phyloP scores from a whole-genome alignment of 2,797 vertebrate species.

The Phoxinus dragarum region DNA sequence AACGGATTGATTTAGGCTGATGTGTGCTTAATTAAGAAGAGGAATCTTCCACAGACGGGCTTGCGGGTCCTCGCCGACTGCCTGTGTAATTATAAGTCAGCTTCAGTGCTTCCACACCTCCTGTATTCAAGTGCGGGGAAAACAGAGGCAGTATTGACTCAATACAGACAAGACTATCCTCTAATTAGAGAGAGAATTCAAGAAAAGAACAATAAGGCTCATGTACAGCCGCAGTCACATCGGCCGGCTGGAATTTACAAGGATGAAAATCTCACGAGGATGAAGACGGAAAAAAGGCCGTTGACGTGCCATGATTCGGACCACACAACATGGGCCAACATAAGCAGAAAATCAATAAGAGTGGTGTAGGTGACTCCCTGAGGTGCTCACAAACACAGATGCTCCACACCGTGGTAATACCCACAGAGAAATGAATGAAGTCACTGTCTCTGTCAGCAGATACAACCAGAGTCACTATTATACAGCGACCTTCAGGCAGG shows the following conservation, averaged over 20 bases:
- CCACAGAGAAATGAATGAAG: constrained; percentile 22
- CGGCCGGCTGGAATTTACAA: constrained; percentile 53
- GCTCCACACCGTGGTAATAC: constrained; percentile 58
- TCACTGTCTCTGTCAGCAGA: neutral
- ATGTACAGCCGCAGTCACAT: neutral
- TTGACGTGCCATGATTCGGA: constrained; percentile 68
- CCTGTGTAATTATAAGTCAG: constrained; percentile 47
- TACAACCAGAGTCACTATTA: neutral
- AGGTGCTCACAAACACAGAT: constrained; percentile 42
- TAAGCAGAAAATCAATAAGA: constrained; percentile 75
- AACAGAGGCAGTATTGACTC: constrained; percentile 52
- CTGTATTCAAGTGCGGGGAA: constrained; percentile 30
- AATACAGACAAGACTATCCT: constrained; percentile 42
- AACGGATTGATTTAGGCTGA: constrained; percentile 69
- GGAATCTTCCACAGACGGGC: constrained; percentile 68
- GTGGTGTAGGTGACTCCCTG: constrained; percentile 65
- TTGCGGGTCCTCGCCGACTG: constrained; percentile 48
- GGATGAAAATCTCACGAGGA: constrained; percentile 57
- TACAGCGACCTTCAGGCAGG: neutral
- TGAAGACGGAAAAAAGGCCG: constrained; percentile 1
- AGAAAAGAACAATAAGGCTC: constrained; percentile 44
- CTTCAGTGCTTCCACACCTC: constrained; percentile 49
- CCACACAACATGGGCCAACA: constrained; percentile 71
- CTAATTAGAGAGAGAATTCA: constrained; percentile 44
- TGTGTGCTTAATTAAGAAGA: constrained; percentile 75